Evolutionary conservation across 2,888 invertebrate genomes (phyloP).

Genomic region (Rhagophthalmus giganteus): DNA sequence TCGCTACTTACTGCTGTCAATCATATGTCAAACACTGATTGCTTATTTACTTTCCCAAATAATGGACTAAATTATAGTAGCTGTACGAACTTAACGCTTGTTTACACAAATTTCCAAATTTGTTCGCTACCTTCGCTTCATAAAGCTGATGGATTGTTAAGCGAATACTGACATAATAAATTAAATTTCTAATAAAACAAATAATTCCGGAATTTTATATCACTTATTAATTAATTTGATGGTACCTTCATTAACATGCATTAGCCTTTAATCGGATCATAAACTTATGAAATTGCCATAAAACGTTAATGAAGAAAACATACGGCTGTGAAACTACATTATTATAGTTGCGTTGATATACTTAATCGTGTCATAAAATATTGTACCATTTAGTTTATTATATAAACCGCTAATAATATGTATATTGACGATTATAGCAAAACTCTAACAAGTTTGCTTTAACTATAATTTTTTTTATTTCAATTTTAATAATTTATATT

Average conservation of each 20-base stretch:
- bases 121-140: constrained; percentile 6
- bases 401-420: neutral
- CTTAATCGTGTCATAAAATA: neutral
- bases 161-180: constrained; percentile 1
- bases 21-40: constrained; percentile 45
- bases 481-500: no score
- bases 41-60: constrained; percentile 48
- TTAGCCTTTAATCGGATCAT: constrained; percentile 5
- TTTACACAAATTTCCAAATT: constrained; percentile 26
- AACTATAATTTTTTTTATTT: no score
- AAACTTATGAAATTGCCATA: constrained; percentile 7
- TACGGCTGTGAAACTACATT: neutral
- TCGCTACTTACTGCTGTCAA: constrained; percentile 47
- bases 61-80: constrained; percentile 41
- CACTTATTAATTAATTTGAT: constrained; percentile 6
- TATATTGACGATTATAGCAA: neutral
- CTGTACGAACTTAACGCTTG: constrained; percentile 16
- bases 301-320: constrained; percentile 8
- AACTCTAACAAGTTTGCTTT: no score
- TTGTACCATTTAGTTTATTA: neutral
- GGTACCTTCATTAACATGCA: neutral
- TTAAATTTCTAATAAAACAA: constrained; percentile 7
- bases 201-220: neutral
- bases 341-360: neutral
- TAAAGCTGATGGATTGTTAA: constrained; percentile 9